phyloP scores from a whole-genome alignment of 2,797 vertebrate genomes.

The Rhodeus uyekii region DNA sequence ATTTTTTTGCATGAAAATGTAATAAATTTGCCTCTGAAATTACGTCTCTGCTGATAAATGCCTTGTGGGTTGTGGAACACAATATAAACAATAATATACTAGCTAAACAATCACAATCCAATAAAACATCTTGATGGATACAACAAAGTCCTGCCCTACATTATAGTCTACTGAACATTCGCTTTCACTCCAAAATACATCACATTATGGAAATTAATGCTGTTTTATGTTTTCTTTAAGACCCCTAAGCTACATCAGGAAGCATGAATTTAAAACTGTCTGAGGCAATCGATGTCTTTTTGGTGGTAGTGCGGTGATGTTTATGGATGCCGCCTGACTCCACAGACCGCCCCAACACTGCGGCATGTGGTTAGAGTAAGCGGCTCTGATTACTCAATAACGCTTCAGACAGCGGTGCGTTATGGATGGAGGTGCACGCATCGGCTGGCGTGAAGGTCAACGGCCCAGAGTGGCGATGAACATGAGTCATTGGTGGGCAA shows the following conservation, averaged over 20 bases:
- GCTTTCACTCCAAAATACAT: not conserved
- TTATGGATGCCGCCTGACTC: constrained; percentile 30
- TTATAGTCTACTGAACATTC: not conserved
- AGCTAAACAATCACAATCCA: constrained; percentile 9
- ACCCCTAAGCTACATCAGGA: not conserved
- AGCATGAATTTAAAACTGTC: constrained; percentile 13
- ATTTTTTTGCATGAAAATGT: not conserved
- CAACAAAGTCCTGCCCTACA: not conserved
- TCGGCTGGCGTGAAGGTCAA: constrained; percentile 50
- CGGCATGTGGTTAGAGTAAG: constrained; percentile 42
- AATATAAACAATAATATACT: not conserved
- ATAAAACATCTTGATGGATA: not conserved
- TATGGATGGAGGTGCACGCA: constrained; percentile 40
- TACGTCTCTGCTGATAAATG: not conserved
- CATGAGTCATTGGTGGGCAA: constrained; percentile 53
- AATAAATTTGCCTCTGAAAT: not conserved
- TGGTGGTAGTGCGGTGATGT: constrained; percentile 6
- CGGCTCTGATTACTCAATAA: constrained; percentile 49
- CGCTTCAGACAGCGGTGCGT: constrained; percentile 30
- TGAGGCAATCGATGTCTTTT: constrained; percentile 11
- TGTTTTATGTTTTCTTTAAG: not conserved
- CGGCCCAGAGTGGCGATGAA: constrained; percentile 37
- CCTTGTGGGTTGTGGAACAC: not conserved
- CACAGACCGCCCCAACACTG: constrained; percentile 30
- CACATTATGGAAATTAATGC: constrained; percentile 10